These are phyloP conservation scores for Cheumatopsyche charites DNA, from an alignment of 1,140 invertebrate species.

Conservation along the genomic window DNA sequence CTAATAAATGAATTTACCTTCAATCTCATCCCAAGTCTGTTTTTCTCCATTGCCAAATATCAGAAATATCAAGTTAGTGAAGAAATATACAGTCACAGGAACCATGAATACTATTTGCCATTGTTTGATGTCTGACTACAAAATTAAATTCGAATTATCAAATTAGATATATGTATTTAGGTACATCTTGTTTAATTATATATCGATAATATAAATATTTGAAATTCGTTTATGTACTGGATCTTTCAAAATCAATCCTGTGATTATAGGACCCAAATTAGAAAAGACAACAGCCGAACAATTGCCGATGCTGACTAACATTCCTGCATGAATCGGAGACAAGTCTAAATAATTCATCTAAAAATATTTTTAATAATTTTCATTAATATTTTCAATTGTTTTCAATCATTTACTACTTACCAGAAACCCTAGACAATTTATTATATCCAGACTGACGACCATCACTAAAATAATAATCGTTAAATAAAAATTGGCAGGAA, in stretches of 20 bases:
- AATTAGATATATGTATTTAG: too few relatives aligned
- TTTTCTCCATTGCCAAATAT: conserved; percentile 27
- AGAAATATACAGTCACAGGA: conserved; percentile 10
- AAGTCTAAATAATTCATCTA: conserved; percentile 34
- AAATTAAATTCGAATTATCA: too few relatives aligned
- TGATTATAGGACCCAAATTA: conserved; percentile 14
- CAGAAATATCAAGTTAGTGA: conserved; percentile 16
- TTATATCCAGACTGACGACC: conserved; percentile 22
- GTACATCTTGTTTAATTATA: too few relatives aligned
- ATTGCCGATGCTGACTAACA: conserved; percentile 23
- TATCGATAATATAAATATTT: conserved; percentile 15
- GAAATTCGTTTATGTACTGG: not conserved
- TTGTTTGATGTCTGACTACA: conserved; percentile 17
- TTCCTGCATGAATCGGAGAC: conserved; percentile 24
- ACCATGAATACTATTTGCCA: conserved; percentile 19
- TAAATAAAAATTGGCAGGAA: conserved; percentile 28
- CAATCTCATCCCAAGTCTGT: conserved; percentile 6
- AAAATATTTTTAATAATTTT: not conserved
- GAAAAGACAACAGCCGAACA: not conserved
- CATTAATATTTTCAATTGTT: not conserved
- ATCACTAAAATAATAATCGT: conserved; percentile 17
- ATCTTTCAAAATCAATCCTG: conserved; percentile 32
- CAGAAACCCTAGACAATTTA: conserved; percentile 26
- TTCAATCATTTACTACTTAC: conserved; percentile 17
- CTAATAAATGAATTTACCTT: conserved; percentile 18